Percentiles rank a stretch among this genome's conserved stretches.
Evolutionary conservation across 2,797 vertebrate species (phyloP).

Genomic region (Mormyrops attenuatus): DNA sequence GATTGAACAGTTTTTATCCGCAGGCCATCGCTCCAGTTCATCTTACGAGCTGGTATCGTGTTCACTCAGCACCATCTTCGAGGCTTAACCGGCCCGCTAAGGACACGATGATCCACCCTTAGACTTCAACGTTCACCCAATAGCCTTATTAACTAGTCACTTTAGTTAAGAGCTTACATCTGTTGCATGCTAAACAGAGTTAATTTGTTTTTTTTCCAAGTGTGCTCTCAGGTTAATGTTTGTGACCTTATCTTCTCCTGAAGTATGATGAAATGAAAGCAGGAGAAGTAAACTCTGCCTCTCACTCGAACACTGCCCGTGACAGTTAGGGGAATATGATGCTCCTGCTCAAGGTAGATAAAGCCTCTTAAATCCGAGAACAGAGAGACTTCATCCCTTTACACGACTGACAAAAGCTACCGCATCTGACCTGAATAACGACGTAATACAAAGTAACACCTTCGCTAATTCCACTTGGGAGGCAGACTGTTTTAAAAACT

Average conservation of each 20-base stretch:
- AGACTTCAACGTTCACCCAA: neutral
- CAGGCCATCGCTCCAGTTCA: neutral
- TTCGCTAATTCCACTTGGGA: neutral
- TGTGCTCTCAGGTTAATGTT: neutral
- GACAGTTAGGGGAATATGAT: neutral
- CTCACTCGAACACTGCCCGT: neutral
- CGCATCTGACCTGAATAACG: neutral
- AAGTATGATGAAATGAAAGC: neutral
- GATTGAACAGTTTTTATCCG: neutral
- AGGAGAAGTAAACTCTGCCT: neutral
- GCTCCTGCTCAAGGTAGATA: neutral
- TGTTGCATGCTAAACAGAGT: neutral
- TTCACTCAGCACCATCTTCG: neutral
- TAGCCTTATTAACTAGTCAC: neutral
- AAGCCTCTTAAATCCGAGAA: neutral
- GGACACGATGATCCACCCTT: neutral
- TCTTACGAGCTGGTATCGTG: neutral
- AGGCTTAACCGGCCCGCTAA: neutral
- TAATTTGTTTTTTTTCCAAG: neutral
- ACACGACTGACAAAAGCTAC: neutral
- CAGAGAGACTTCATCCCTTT: neutral
- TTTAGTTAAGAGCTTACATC: neutral
- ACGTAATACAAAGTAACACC: neutral
- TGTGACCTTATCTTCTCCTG: neutral
- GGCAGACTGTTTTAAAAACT: constrained; percentile 18